phyloP scores from a whole-genome alignment of 92 coral and sea anemone genomes.

The Umimayanthus chanpuru region DNA sequence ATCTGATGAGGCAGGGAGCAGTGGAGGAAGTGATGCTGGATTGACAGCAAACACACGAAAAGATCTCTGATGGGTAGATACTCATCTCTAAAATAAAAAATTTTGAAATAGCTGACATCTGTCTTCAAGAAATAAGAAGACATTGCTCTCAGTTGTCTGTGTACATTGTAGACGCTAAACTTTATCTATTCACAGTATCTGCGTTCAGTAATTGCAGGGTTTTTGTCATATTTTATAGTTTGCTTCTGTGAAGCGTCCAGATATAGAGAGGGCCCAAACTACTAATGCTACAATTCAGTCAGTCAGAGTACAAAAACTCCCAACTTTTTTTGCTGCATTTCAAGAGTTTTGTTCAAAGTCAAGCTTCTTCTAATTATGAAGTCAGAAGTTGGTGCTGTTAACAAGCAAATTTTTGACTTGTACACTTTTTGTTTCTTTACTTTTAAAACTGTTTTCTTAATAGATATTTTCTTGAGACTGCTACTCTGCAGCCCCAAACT shows the following conservation, averaged over 20 bases:
- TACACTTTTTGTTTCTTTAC: too few relatives aligned
- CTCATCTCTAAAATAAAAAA: conserved; percentile 33
- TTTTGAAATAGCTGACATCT: conserved; percentile 3
- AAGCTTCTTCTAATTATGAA: too few relatives aligned
- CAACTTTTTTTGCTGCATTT: neutral
- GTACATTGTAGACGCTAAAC: conserved; percentile 36
- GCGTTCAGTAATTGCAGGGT: conserved; percentile 9
- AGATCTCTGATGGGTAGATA: conserved; percentile 47
- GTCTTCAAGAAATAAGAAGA: conserved; percentile 1
- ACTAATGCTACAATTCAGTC: conserved; percentile 18
- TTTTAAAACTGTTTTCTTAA: neutral
- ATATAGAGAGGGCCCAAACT: conserved; percentile 8
- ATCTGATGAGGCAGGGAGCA: conserved; percentile 94
- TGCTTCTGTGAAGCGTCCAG: conserved; percentile 43
- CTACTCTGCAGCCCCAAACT: neutral
- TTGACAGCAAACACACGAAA: conserved; percentile 81
- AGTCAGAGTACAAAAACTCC: neutral
- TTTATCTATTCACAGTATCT: conserved; percentile 30
- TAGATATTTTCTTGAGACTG: too few relatives aligned
- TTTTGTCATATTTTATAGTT: conserved; percentile 31
- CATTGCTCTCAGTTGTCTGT: conserved; percentile 4
- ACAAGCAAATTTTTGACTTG: too few relatives aligned
- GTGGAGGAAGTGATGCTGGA: conserved; percentile 97
- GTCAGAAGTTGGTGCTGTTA: too few relatives aligned
- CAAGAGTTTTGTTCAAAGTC: neutral